These are phyloP conservation scores for Drosophila cognata DNA, from an alignment of 2,888 invertebrate genomes.

Conservation along the genomic window DNA sequence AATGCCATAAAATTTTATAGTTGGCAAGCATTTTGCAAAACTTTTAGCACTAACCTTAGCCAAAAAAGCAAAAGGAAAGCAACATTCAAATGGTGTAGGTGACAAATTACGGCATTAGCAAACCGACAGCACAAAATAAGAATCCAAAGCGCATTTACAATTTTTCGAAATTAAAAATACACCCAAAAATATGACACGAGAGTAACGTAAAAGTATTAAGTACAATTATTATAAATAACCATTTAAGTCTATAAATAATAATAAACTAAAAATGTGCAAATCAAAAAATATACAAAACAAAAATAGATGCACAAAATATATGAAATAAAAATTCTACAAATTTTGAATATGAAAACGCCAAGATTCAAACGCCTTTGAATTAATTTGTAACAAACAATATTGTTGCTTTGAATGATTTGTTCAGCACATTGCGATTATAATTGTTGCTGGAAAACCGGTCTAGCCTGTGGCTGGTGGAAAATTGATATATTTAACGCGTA, in stretches of 20 bases:
- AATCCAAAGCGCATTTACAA: constrained; percentile 23
- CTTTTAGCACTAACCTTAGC: constrained; percentile 59
- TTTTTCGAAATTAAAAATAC: constrained; percentile 3
- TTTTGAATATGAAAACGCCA: not conserved
- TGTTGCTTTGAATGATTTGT: constrained; percentile 6
- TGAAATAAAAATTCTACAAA: not conserved
- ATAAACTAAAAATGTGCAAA: constrained; percentile 3
- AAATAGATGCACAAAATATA: not conserved
- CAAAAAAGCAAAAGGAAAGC: constrained; percentile 28
- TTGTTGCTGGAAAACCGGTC: constrained; percentile 64
- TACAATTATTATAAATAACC: constrained; percentile 4
- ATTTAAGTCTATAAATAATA: not conserved
- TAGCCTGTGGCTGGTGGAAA: constrained; percentile 49
- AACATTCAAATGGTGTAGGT: constrained; percentile 59
- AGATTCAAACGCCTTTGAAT: not conserved
- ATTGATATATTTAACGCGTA: constrained; percentile 73
- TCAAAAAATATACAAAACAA: not conserved
- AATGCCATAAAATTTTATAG: constrained; percentile 71
- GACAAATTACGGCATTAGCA: constrained; percentile 58
- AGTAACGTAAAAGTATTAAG: constrained; percentile 6
- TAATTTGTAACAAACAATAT: not conserved
- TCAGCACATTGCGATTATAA: constrained; percentile 22
- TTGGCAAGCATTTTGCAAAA: constrained; percentile 71
- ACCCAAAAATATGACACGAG: constrained; percentile 5
- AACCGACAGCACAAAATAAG: constrained; percentile 38